phyloP scores from a whole-genome alignment of 2,888 invertebrate genomes.

The Drosophila atripex region DNA sequence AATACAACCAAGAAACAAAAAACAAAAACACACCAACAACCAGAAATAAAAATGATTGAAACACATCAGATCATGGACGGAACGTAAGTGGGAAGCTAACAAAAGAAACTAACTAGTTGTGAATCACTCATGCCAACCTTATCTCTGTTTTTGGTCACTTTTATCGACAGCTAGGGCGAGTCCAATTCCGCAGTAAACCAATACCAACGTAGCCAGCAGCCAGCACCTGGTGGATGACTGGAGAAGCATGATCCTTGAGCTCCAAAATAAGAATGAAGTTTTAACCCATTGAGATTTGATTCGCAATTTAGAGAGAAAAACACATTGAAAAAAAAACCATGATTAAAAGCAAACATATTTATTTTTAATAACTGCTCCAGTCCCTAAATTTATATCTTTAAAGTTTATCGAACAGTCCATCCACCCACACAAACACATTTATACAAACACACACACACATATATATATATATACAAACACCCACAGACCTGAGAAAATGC shows the following conservation, averaged over 20 bases:
- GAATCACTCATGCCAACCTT: conserved; percentile 49
- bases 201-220: conserved; percentile 19
- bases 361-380: conserved; percentile 47
- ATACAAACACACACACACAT: conserved; percentile 4
- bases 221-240: conserved; percentile 19
- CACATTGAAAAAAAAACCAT: conserved; percentile 51
- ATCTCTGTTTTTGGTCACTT: conserved; percentile 58
- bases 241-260: conserved; percentile 28
- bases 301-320: conserved; percentile 52
- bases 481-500: conserved; percentile 47
- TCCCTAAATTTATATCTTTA: conserved; percentile 24
- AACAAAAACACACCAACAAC: conserved; percentile 38
- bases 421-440: conserved; percentile 4
- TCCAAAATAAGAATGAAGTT: conserved; percentile 36
- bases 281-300: conserved; percentile 67
- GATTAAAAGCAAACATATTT: conserved; percentile 63
- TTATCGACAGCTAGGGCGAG: conserved; percentile 62
- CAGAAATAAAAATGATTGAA: conserved; percentile 43
- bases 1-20: conserved; percentile 31
- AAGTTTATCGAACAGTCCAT: conserved; percentile 8
- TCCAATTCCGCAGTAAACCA: conserved; percentile 50
- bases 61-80: conserved; percentile 51
- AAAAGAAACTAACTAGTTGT: conserved; percentile 23
- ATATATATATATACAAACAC: conserved; percentile 7
- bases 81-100: conserved; percentile 59